Conservation (phyloP, 2,888 invertebrate genomes). For the Acronicta leporina region DNA sequence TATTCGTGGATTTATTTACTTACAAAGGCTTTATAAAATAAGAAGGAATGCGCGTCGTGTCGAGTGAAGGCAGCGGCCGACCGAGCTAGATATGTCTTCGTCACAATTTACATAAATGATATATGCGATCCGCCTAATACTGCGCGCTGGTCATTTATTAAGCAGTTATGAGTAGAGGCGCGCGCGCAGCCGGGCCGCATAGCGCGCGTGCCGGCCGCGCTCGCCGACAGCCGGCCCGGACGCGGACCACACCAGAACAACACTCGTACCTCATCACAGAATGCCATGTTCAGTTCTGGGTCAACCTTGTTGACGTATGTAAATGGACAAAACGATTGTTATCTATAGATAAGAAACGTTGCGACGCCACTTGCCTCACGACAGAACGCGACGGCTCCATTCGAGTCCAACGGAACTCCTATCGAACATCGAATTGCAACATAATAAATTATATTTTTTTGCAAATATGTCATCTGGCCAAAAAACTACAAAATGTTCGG, state of each 20-base stretch:
- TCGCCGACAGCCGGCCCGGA: slow-evolving; percentile 79
- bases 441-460: slow-evolving; percentile 53
- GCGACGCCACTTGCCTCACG: slow-evolving; percentile 42
- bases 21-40: slow-evolving; percentile 69
- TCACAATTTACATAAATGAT: slow-evolving; percentile 89
- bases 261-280: slow-evolving; percentile 58
- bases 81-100: slow-evolving; percentile 88
- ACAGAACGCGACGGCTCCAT: slow-evolving; percentile 32
- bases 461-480: slow-evolving; percentile 50
- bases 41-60: slow-evolving; percentile 84
- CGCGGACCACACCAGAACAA: slow-evolving; percentile 81
- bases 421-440: slow-evolving; percentile 11
- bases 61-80: slow-evolving; percentile 79
- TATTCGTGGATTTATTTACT: slow-evolving; percentile 75
- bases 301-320: slow-evolving; percentile 83
- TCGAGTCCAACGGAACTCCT: slow-evolving; percentile 7
- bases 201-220: slow-evolving; percentile 82
- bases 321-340: slow-evolving; percentile 73
- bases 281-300: slow-evolving; percentile 65
- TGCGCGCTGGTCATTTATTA: slow-evolving; percentile 86
- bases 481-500: slow-evolving; percentile 51
- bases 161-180: slow-evolving; percentile 75
- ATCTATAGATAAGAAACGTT: slow-evolving; percentile 59
- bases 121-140: slow-evolving; percentile 87
- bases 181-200: slow-evolving; percentile 74